These are phyloP conservation scores for Leiothrix lutea DNA, from an alignment of 2,113 vertebrate species.

Conservation along the genomic window DNA sequence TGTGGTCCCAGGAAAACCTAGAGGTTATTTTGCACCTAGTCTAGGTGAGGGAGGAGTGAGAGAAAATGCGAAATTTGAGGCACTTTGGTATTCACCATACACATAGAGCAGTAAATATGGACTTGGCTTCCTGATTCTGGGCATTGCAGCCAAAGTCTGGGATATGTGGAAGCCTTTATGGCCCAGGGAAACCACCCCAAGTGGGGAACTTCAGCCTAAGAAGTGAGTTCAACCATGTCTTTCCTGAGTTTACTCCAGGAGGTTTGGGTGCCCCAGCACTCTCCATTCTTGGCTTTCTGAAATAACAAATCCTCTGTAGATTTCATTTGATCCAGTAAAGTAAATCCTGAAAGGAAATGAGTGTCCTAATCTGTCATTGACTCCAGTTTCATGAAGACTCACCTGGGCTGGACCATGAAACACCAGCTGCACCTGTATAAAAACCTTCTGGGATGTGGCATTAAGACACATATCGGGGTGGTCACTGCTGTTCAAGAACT, in stretches of 20 bases:
- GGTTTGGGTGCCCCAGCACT: background rate
- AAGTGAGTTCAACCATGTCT: background rate
- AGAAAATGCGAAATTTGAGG: background rate
- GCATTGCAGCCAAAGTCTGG: background rate
- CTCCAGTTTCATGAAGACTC: background rate
- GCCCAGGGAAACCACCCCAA: background rate
- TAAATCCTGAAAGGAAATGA: background rate
- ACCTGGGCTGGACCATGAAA: background rate
- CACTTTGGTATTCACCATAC: background rate
- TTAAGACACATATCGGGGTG: fast-evolving
- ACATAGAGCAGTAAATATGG: background rate
- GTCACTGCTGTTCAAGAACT: background rate
- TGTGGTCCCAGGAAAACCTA: background rate
- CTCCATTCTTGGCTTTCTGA: background rate
- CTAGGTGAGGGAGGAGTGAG: background rate
- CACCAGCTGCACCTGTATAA: fast-evolving
- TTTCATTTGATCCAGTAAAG: background rate
- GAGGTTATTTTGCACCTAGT: background rate
- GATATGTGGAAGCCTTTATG: background rate
- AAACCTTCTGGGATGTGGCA: background rate
- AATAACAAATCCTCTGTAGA: background rate
- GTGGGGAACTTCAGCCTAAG: background rate
- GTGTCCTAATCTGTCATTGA: background rate
- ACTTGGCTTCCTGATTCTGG: background rate
- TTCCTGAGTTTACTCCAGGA: background rate